Base-by-base conservation (phyloP, 2,888 invertebrate species). In the Gymnosoma rotundatum region DNA sequence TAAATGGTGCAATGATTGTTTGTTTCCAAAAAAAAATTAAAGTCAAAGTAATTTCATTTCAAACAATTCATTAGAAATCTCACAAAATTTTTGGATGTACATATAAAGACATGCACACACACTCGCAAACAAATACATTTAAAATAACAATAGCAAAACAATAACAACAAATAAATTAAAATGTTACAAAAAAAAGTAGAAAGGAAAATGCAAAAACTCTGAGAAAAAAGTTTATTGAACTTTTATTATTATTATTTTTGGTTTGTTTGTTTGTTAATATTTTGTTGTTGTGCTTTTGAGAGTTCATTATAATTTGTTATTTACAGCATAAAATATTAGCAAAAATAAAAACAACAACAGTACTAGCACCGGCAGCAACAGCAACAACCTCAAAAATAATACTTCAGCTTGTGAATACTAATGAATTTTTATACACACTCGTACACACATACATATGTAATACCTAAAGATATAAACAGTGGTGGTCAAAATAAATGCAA, bases 191-290 rank as follows among this genome's bases (percentile, higher is more conserved):
- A 48, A 32, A 74, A 56, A 6, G 32, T 32, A 63, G 52, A 60
- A 58, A 66, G 14, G 14, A 36, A 63, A 36, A 54, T 10, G 63
- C 20, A 60, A 7, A 45, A 64, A 61, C 63, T 70, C 48, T 60
- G 21, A 14, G 45, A 74, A 72, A 85, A 89, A 88, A 88, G 89
- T 90, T 90, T 89, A 90, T 89, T 90, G 90, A 90, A 90, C 89
- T 90, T 88, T 86, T 88, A 42, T 25, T 25, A 25, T 25, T 25
- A 25, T n/a, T 32, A n/a, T 69, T 78, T 52, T 54, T 73, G 6
- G 32, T 32, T 32, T 32, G 32, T 79, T 58, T 64, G n/a, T n/a
- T 58, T 79, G 7, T 50, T 50, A 9, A 38, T 70, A 78, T 86
- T 87, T 88, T 87, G 8, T 45, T 32, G 58, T 45, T 42, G 42